Conservation (phyloP, 2,113 vertebrate genomes). For the Antennarius striatus region DNA sequence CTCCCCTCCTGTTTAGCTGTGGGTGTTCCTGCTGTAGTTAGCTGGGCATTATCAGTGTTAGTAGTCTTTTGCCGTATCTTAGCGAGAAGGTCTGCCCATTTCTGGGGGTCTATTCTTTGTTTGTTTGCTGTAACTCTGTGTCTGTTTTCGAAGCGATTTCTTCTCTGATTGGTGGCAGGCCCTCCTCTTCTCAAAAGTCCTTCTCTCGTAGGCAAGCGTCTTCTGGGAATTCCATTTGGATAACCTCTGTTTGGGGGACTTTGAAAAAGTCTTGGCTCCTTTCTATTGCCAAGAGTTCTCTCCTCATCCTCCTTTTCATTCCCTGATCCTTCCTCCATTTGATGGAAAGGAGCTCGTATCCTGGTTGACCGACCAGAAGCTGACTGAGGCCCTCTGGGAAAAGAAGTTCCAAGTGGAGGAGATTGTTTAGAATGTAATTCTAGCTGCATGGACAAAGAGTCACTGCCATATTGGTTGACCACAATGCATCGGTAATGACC, state of each 20-base stretch:
- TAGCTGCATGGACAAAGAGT: conserved; percentile 80
- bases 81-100: conserved; percentile 91
- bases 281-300: conserved; percentile 46
- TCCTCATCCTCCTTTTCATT: conserved; percentile 62
- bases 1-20: conserved; percentile 14
- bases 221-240: conserved; percentile 33
- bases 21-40: conserved; percentile 27
- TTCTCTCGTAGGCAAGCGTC: conserved; percentile 46
- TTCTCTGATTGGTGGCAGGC: conserved; percentile 73
- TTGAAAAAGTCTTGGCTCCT: conserved; percentile 6
- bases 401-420: conserved; percentile 61
- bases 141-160: conserved; percentile 81
- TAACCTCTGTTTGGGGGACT: conserved; percentile 27
- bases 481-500: conserved; percentile 90
- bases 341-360: conserved; percentile 64
- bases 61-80: conserved; percentile 86
- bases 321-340: conserved; percentile 85
- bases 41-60: conserved; percentile 51
- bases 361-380: conserved; percentile 71
- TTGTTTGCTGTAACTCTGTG: conserved; percentile 81
- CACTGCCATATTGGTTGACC: conserved; percentile 84
- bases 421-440: conserved; percentile 74
- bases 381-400: conserved; percentile 77
- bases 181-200: conserved; percentile 39
- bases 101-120: conserved; percentile 87